Percentiles rank a stretch among this genome's conserved stretches.
Evolutionary conservation across 2,888 invertebrate species (phyloP).

Genomic region (Rhyacophila evoluta): DNA sequence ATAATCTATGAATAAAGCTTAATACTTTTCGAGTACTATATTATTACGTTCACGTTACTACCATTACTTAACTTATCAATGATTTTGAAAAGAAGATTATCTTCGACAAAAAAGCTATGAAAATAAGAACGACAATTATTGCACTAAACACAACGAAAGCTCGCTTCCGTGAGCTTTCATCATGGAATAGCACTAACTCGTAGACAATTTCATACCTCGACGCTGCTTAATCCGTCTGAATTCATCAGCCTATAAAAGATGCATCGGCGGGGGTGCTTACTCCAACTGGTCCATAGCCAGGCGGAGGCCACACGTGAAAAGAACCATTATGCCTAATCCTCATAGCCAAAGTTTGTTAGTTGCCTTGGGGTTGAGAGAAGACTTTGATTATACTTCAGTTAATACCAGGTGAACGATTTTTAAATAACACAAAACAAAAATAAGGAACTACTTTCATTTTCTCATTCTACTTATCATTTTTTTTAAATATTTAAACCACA

Average conservation of each 20-base stretch:
- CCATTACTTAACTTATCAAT: too few species aligned
- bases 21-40: too few species aligned
- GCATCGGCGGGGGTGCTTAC: slow-evolving; percentile 32
- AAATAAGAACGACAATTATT: background rate
- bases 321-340: slow-evolving; percentile 51
- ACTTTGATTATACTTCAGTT: background rate
- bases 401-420: background rate
- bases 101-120: too few species aligned
- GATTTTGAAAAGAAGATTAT: too few species aligned
- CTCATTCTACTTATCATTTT: too few species aligned
- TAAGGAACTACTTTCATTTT: too few species aligned
- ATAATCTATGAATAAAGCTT: too few species aligned
- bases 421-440: too few species aligned
- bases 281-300: slow-evolving; percentile 15
- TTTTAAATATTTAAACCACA: too few species aligned
- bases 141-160: background rate
- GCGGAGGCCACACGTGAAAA: slow-evolving; percentile 34
- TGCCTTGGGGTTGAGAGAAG: slow-evolving; percentile 34
- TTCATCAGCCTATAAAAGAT: slow-evolving; percentile 50
- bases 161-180: slow-evolving; percentile 3
- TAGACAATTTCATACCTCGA: slow-evolving; percentile 35
- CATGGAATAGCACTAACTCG: background rate
- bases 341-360: slow-evolving; percentile 37
- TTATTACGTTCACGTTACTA: too few species aligned
- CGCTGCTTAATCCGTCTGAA: slow-evolving; percentile 45